Base-by-base conservation (phyloP, 2,113 vertebrate genomes). In the Rostratula benghalensis region DNA sequence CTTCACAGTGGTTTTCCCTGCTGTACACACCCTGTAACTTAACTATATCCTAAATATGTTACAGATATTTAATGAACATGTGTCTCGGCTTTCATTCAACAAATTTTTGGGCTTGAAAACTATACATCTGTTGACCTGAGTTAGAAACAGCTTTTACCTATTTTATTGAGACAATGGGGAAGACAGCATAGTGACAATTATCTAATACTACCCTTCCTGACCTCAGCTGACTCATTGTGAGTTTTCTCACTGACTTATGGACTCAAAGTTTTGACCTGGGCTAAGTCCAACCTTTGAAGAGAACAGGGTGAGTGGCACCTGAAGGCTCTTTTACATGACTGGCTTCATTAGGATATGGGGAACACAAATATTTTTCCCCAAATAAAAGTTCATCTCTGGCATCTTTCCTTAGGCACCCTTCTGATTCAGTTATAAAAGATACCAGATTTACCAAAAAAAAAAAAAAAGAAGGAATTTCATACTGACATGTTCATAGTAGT, bases 11-110 rank as follows among this genome's bases (percentile, higher is more conserved):
- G 25, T 92, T 59, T 95, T 63, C 41, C 48, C 70, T 83, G 33
- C 35, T 73, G 84, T 50, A 82, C 81, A 88, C 90, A 90, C 75
- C 85, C 94, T 90, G 70, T 57, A 85, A 92, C 19, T 92, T 87
- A 87, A 56, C 48, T 79, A 23, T 48, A 90, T 77, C 53, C 54
- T 70, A 94, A 80, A 80, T 15, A 83, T n/a, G 6, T 19, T 88
- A 57, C 16, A 53, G 48, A 86, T 68, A 88, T 83, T 80, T 85
- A 83, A 68, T 76, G 61, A 89, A 41, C 51, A 83, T 14, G 43
- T 83, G 83, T 82, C 74, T 96, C 9, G 0, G 83, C 60, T 95
- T 84, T 64, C 43, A 68, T 81, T 89, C 87, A 91, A 73, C 25
- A 76, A 33, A 3, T 39, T 87, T 60, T 60, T 81, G 81, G 76